These are phyloP conservation scores for Indri indri DNA, from an alignment of 2,113 vertebrate genomes.

Conservation along the genomic window DNA sequence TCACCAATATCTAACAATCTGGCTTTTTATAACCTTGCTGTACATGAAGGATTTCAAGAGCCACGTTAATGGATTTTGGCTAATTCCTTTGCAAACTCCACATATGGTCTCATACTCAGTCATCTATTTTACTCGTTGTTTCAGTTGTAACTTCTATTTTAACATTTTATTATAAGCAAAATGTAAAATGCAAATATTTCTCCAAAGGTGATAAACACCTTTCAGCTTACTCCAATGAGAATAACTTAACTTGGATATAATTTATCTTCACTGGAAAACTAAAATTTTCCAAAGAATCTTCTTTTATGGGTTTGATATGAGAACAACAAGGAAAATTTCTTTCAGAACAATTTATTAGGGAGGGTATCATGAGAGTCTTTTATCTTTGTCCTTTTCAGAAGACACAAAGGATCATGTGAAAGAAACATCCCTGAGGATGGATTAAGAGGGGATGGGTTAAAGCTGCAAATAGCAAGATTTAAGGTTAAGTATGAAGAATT, in stretches of 20 bases:
- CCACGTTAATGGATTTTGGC: background rate
- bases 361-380: background rate
- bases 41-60: background rate
- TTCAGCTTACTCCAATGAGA: background rate
- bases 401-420: background rate
- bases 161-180: background rate
- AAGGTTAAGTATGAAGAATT: slow-evolving; percentile 33
- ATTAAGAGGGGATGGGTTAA: slow-evolving; percentile 4
- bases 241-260: background rate
- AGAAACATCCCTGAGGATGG: background rate
- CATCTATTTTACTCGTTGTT: background rate
- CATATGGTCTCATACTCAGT: background rate
- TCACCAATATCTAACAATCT: background rate
- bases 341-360: background rate
- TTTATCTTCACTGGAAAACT: background rate
- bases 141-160: background rate
- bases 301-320: background rate
- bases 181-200: background rate
- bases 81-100: background rate
- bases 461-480: background rate
- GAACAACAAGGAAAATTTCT: background rate
- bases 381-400: slow-evolving; percentile 8
- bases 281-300: background rate
- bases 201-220: background rate
- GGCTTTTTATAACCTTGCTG: background rate